phyloP scores from a whole-genome alignment of 1,140 invertebrate species.

The Drosophila erecta region DNA sequence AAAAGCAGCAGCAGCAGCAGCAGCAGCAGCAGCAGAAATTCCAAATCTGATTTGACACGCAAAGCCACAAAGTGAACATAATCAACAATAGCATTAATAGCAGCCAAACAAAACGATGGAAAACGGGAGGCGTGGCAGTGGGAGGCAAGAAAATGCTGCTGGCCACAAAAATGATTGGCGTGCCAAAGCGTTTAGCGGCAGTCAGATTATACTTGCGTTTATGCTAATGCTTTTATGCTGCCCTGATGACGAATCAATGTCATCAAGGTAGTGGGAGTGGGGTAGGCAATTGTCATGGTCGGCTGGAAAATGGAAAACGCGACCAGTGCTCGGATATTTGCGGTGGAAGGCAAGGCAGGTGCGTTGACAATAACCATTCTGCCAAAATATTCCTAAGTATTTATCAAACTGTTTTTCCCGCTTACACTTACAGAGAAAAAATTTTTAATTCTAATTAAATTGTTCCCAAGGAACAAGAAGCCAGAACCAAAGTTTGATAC shows the following conservation, averaged over 20 bases:
- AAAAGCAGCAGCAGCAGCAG: constrained; percentile 8
- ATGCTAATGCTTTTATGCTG: constrained; percentile 28
- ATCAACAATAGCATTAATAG: constrained; percentile 33
- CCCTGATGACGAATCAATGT: constrained; percentile 22
- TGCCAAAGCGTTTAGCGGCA: constrained; percentile 52
- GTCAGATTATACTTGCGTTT: constrained; percentile 39
- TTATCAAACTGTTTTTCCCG: background rate
- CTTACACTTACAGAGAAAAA: background rate
- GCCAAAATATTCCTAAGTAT: too few species aligned
- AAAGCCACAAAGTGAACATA: constrained; percentile 50
- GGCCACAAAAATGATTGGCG: constrained; percentile 45
- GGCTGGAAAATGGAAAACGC: background rate
- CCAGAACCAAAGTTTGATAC: too few species aligned
- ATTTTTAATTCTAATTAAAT: constrained; percentile 1
- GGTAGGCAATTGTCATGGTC: background rate
- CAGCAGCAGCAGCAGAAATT: constrained; percentile 30
- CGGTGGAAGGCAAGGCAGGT: background rate
- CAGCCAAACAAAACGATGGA: constrained; percentile 15
- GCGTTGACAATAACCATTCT: background rate
- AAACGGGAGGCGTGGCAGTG: constrained; percentile 23
- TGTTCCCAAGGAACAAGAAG: background rate
- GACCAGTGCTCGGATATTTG: background rate
- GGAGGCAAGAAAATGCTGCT: background rate
- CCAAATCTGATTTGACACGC: constrained; percentile 78
- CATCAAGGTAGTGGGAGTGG: background rate